Evolutionary conservation across 64 coral and sea anemone genomes (phyloP), one percentile per base, ranked within the genome.

Genomic region (Montipora capricornis): DNA sequence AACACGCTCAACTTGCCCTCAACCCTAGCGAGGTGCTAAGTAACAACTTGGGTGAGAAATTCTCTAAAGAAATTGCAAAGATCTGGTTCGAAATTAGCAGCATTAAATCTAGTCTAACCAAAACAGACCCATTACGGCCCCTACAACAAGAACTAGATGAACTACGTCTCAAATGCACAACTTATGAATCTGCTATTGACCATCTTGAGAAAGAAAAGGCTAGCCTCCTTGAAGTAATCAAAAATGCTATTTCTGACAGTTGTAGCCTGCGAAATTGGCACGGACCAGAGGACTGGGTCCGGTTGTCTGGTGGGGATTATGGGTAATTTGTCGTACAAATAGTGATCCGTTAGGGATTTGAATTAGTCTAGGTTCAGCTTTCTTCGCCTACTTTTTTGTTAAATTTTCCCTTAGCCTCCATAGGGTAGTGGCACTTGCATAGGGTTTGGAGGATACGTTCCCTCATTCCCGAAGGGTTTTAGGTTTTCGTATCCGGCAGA

Each of bases 201-300:
- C 17, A 93, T 76, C 82, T 93, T 87, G 74, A 93, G 68, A 93
- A 93, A 44, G 73, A 93, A 79, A 93, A 87, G 82, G 55, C 83
- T 71, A 93, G 82, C 20, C 82, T 93, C 24, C 91, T 87, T 24
- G 82, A 86, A 87, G 91, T 93, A 29, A 82, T 87, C 5, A 93
- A 82, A 87, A 87, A 29, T 29, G 29, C 29, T 87, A 46, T 29
- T 29, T 29, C 29, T 29, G 29, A 29, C 1, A 29, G 29, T 29
- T 29, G 29, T 29, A 29, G 29, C 29, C 29, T 29, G 29, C 29
- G 29, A 29, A 29, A 29, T 29, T 29, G 29, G 29, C 29, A 29
- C 29, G 29, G 29, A 29, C 29, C 29, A 29, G 29, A 29, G 29
- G 29, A 29, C 29, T 29, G 29, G 29, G 29, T 29, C 29, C 29